Evolutionary conservation across 1,140 invertebrate species (phyloP), one percentile per base, ranked within the genome.

Genomic region (Drosophila auraria): DNA sequence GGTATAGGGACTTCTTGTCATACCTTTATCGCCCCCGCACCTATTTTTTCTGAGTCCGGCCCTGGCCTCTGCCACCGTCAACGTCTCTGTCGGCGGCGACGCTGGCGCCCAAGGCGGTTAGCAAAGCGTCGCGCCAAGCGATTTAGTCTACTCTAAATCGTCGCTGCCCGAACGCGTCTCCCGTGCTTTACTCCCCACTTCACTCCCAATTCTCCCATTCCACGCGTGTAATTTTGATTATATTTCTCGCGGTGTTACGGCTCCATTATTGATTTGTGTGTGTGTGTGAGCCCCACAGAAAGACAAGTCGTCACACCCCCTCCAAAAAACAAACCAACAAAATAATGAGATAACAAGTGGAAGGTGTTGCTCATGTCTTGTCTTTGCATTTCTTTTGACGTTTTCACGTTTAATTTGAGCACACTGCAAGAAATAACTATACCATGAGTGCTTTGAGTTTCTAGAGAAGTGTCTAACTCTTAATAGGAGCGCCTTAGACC

Each of bases 101-200:
- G 58, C 25, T 73, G 78, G 74, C 75, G 82, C 75, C 68, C 62
- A 27, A 70, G 59, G 59, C 70, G 65, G 60, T 78, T 66, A 63
- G 80, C 61, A 65, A 80, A 45, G 57, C 36, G 33, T 33, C 54
- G 30, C 66, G 75, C 51, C 66, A 65, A 69, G 44, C 74, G 69
- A 56, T 87, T 87, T 78, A 87, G 83, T 87, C 80, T 78, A 54
- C 72, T 56, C 54, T n/a, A 56, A 56, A 56, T 56, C 53, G 76
- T 58, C 40, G 74, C 54, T 51, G 76, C 64, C 74, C 64, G 68
- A 56, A 44, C 68, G 63, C 63, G 68, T 70, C 73, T 78, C 65
- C 65, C 58, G 74, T 51, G 66, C 58, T 70, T 30, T 33, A 25
- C n/a, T 44, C 30, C 40, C n/a, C 58, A 17, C 56, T 17, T 33